Base-by-base conservation (phyloP, 2,113 vertebrate genomes). In the Oxyruncus cristatus region DNA sequence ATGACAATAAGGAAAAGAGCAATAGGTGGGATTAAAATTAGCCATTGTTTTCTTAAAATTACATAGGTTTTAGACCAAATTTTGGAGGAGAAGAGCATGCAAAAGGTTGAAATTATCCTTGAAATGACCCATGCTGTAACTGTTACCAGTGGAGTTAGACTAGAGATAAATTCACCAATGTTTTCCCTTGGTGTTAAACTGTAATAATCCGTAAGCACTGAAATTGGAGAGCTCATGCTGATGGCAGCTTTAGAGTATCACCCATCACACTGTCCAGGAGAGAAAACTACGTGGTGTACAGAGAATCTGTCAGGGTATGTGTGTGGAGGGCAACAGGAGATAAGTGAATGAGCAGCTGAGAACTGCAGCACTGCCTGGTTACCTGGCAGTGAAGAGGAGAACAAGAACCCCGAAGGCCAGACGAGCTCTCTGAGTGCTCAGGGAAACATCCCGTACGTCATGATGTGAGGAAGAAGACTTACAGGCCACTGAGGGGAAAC, bases 261-360 rank as follows among this genome's bases (percentile, higher is more conserved):
- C 42, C 39, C 17, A 49, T 56, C 92, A 42, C 28, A 28, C 33
- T 73, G 41, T 79, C 39, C 67, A 63, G 44, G 39, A 66, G 26
- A 88, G 27, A 67, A 83, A 50, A 50, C 35, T 28, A 39, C 5
- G 3, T 19, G 6, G 16, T 39, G 28, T 71, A 52, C 12, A 77
- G 41, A 68, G 63, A 62, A 76, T 52, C 15, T 42, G 17, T 41
- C 59, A 62, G 44, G 42, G 7, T 14, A 21, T 4, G 1, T 26
- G 13, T 20, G 44, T 4, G 46, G 18, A 80, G 9, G 10, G n/a
- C 37, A 76, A 74, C 23, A 49, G 41, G 35, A 65, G 0, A 1
- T 59, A 67, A 93, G 33, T 6, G 75, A 80, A 82, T 90, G 85
- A 90, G 68, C 65, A 94, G 89, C 50, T 88, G 77, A 91, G 89